Percentiles rank a stretch among this genome's conserved stretches.
phyloP scores from a whole-genome alignment of 2,113 vertebrate species.

The Cyanistes caeruleus region DNA sequence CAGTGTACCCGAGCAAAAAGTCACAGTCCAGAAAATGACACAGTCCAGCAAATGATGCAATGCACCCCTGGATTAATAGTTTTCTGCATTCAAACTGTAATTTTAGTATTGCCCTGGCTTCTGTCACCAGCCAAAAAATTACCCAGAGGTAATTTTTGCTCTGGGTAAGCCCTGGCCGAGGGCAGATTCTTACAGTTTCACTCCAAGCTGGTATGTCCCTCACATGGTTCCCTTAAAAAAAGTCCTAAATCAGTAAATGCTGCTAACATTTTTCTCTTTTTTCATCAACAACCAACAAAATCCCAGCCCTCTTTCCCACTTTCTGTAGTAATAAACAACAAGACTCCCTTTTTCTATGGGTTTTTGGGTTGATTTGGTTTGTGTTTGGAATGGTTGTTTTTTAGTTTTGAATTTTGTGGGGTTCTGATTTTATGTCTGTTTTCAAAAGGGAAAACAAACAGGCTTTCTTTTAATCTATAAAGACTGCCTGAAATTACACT shows the following conservation, averaged over 20 bases:
- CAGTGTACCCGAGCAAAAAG: not conserved
- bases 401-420: not conserved
- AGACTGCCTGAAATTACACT: not conserved
- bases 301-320: not conserved
- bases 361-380: not conserved
- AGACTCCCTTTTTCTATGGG: not conserved
- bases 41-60: not conserved
- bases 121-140: not conserved
- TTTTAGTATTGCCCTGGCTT: not conserved
- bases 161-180: not conserved
- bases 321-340: not conserved
- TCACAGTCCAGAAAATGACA: not conserved
- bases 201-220: not conserved
- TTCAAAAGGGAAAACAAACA: not conserved
- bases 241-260: not conserved
- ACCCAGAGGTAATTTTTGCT: not conserved
- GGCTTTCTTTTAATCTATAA: not conserved
- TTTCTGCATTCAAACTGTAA: not conserved
- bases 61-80: not conserved
- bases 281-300: not conserved
- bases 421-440: not conserved
- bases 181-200: not conserved
- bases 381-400: not conserved
- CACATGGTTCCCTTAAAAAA: not conserved
- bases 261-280: not conserved